Conservation (phyloP, 2,888 invertebrate species). For the Nycteola revayana region DNA sequence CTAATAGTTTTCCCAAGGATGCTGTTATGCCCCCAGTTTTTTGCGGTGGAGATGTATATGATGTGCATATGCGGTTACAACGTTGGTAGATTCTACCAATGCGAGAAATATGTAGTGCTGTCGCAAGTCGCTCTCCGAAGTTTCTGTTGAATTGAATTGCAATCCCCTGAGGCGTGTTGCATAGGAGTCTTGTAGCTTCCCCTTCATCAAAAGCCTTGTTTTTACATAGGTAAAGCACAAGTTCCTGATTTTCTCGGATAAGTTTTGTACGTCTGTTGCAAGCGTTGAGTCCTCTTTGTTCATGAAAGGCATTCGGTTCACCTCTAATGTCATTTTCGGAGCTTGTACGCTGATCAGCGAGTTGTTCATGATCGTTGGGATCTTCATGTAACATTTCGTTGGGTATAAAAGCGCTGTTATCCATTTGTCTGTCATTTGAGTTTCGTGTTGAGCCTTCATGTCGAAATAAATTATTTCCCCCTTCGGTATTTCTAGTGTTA, state of each 20-base stretch:
- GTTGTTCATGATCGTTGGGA: not conserved
- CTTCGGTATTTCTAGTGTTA: constrained; percentile 7
- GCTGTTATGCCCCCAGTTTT: no score
- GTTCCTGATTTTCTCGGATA: constrained; percentile 3
- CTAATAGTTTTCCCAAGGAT: no score
- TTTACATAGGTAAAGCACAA: constrained; percentile 6
- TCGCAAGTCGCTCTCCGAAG: constrained; percentile 5
- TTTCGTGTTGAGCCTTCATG: not conserved
- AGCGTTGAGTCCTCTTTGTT: constrained; percentile 1
- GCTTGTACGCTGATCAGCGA: not conserved
- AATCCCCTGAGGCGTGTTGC: constrained; percentile 7
- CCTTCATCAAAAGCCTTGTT: constrained; percentile 12
- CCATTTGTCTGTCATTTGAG: not conserved
- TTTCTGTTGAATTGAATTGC: constrained; percentile 4
- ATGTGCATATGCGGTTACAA: no score
- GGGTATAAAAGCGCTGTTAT: not conserved
- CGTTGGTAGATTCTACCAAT: no score
- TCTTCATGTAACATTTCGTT: constrained; percentile 1
- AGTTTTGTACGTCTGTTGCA: not conserved
- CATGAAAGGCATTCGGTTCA: not conserved
- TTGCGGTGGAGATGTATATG: no score
- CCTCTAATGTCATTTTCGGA: not conserved
- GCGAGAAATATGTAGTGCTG: no score
- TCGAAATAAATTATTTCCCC: constrained; percentile 5
- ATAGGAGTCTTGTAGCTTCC: constrained; percentile 8